Percentiles rank a stretch among this genome's conserved stretches.
phyloP scores from a whole-genome alignment of 2,797 vertebrate species.

The Mergus octosetaceus region DNA sequence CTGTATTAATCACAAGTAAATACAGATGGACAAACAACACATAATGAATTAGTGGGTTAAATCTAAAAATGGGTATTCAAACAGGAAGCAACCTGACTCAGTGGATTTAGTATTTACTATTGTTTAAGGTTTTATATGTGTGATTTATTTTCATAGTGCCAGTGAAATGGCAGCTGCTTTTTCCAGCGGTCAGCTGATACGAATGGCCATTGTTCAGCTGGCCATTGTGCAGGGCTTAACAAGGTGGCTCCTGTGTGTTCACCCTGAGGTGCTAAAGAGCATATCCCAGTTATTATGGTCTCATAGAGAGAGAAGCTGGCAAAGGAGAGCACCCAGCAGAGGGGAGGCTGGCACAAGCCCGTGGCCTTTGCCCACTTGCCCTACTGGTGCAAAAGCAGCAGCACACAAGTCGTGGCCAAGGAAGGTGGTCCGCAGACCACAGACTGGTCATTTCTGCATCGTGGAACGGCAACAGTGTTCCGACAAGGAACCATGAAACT shows the following conservation, averaged over 20 bases:
- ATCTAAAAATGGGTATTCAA: background rate
- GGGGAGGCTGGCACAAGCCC: background rate
- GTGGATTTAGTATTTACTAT: background rate
- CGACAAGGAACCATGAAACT: background rate
- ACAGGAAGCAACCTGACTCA: background rate
- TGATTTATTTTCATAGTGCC: background rate
- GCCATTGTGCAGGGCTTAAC: accelerated
- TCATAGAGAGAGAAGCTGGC: accelerated
- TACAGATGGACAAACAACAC: background rate
- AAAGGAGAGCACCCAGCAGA: background rate
- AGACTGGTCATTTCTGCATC: background rate
- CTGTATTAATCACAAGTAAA: background rate
- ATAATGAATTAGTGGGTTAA: background rate
- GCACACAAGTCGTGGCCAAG: background rate
- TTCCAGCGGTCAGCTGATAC: too few species aligned
- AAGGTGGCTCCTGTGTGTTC: background rate
- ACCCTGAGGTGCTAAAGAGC: accelerated
- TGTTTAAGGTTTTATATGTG: background rate
- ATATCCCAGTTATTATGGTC: accelerated
- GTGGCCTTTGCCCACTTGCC: background rate
- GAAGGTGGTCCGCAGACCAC: accelerated
- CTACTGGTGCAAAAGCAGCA: background rate
- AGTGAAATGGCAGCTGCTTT: background rate
- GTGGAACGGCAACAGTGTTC: accelerated
- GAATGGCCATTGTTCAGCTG: background rate